These are phyloP conservation scores for Cercopithecus mona DNA, from an alignment of 2,113 vertebrate genomes.

Conservation along the genomic window DNA sequence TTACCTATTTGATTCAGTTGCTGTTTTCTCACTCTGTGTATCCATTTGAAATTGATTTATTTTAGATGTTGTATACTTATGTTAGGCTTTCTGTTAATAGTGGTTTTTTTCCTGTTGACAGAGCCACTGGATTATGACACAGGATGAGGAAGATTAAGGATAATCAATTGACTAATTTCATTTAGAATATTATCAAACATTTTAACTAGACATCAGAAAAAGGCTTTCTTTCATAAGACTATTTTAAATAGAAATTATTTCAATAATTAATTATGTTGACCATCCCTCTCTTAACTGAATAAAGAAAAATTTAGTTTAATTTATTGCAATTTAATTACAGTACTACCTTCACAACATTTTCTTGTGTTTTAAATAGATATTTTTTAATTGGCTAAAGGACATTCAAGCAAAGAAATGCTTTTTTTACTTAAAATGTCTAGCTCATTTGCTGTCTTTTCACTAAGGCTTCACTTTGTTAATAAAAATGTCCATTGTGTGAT, in stretches of 20 bases:
- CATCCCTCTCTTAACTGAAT: background rate
- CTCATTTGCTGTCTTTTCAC: background rate
- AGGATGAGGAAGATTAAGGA: background rate
- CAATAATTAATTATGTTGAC: constrained; percentile 9
- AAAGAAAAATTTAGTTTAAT: constrained; percentile 19
- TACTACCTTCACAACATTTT: background rate
- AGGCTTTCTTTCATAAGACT: background rate
- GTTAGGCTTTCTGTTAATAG: constrained; percentile 44
- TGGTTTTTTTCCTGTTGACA: background rate
- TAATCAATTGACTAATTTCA: constrained; percentile 36
- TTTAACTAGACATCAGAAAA: constrained; percentile 26
- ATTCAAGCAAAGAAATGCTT: constrained; percentile 39
- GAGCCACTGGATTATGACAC: constrained; percentile 41
- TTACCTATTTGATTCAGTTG: background rate
- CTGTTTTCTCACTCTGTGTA: background rate
- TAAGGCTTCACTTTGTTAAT: constrained; percentile 4
- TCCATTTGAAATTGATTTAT: constrained; percentile 59
- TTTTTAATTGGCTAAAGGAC: constrained; percentile 22
- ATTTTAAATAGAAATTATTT: constrained; percentile 63
- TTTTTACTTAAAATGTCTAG: constrained; percentile 23
- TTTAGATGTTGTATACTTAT: constrained; percentile 58
- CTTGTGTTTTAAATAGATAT: background rate
- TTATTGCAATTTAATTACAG: constrained; percentile 6
- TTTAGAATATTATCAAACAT: constrained; percentile 37
- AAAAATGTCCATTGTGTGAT: background rate